Evolutionary conservation across 2,888 invertebrate genomes (phyloP).

Genomic region (Acanthacorydalis orientalis): DNA sequence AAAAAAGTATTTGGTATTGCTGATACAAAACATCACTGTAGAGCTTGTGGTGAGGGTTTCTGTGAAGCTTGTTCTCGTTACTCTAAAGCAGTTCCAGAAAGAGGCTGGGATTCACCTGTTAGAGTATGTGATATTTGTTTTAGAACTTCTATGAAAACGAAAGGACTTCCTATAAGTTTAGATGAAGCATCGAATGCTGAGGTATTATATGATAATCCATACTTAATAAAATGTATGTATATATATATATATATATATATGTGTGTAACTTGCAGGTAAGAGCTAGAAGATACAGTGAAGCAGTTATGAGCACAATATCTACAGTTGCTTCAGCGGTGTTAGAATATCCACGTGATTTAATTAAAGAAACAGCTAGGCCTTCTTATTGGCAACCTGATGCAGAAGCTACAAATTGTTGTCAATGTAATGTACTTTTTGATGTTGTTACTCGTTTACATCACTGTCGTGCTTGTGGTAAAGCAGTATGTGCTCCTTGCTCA

Average conservation of each 20-base stretch:
- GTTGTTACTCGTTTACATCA: conserved; percentile 38
- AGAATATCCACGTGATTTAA: conserved; percentile 34
- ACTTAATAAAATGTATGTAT: conserved; percentile 4
- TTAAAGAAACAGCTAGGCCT: conserved; percentile 61
- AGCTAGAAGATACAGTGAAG: conserved; percentile 50
- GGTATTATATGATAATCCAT: conserved; percentile 9
- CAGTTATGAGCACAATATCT: conserved; percentile 50
- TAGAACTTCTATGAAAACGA: background rate
- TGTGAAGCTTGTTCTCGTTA: conserved; percentile 55
- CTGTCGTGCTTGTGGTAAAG: conserved; percentile 54
- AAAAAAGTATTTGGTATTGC: conserved; percentile 34
- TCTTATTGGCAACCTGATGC: conserved; percentile 67
- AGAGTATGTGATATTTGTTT: conserved; percentile 58
- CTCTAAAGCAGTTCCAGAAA: conserved; percentile 46
- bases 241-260: too few relatives aligned
- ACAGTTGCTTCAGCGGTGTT: conserved; percentile 53
- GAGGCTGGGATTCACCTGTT: conserved; percentile 53
- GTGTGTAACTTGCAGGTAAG: conserved; percentile 25
- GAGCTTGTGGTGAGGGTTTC: conserved; percentile 65
- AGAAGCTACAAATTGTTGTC: conserved; percentile 44
- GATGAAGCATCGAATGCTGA: conserved; percentile 19
- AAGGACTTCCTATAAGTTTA: conserved; percentile 10
- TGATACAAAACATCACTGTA: conserved; percentile 55
- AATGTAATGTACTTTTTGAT: conserved; percentile 45
- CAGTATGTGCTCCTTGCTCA: conserved; percentile 45